Evolutionary conservation across 2,797 vertebrate species (phyloP), one percentile per base, ranked within the genome.

Genomic region (Staurois parvus): DNA sequence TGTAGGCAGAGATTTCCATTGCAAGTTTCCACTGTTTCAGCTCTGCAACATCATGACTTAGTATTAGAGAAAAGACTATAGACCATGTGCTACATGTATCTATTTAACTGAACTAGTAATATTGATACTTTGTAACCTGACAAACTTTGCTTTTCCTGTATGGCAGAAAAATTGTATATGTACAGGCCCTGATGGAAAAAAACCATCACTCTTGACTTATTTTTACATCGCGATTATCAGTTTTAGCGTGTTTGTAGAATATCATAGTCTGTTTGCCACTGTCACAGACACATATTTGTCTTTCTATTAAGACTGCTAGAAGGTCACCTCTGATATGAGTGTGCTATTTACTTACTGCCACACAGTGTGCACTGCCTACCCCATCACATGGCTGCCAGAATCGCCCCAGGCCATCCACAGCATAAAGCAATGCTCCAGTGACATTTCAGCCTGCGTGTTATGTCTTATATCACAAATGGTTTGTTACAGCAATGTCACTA

Each of bases 291-390:
- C 81, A 87, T 87, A 87, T 87, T 87, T 87, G 37, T 70, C 76
- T 83, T 87, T 52, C 81, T 73, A 87, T 83, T 87, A 83, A 83
- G 10, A 21, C 76, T 79, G 85, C 21, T 83, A 70, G 85, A 87
- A 87, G 85, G 81, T 87, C 85, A 87, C 85, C 85, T 86, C 81
- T 79, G 81, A 83, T 87, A 75, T 72, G 28, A 34, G 45, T 19
- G 66, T 86, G 85, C 80, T 86, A 83, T 87, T 87, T 87, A 73
- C 85, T 64, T 68, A 87, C 59, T 83, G 62, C 81, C 70, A 83
- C 64, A 67, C 52, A 26, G 52, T 67, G 68, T 37, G 26, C 75
- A 32, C 42, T 17, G 64, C 68, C 64, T 42, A 37, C 19, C 28
- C 32, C 26, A 59, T 79, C 85, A 75, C 64, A 30, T 75, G 81